A percentile compares a stretch with the other conserved stretches of the same genome.
These are phyloP conservation scores for Corythaixoides concolor DNA, from an alignment of 2,113 vertebrate genomes.

Conservation along the genomic window DNA sequence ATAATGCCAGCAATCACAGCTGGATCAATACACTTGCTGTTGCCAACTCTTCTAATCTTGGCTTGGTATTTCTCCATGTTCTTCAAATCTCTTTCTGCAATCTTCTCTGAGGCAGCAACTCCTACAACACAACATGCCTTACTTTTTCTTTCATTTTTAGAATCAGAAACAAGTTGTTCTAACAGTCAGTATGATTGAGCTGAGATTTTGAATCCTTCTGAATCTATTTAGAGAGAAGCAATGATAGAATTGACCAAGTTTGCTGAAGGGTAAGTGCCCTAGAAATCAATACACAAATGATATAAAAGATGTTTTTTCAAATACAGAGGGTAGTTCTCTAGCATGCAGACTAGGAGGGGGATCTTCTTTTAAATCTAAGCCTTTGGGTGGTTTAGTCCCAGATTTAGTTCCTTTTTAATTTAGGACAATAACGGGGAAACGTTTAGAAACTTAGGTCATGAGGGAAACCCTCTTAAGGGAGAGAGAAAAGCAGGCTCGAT, in stretches of 20 bases:
- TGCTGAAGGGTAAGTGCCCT: not conserved
- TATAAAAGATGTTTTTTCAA: not conserved
- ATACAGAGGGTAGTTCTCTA: not conserved
- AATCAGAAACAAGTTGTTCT: not conserved
- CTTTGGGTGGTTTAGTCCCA: not conserved
- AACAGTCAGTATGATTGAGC: not conserved
- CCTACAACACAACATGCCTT: constrained; percentile 28
- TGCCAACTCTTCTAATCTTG: constrained; percentile 64
- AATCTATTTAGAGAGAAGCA: not conserved
- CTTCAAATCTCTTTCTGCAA: constrained; percentile 69
- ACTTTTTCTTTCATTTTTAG: not conserved
- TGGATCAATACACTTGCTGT: constrained; percentile 58
- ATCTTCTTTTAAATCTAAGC: not conserved
- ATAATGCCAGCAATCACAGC: constrained; percentile 73
- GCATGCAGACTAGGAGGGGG: not conserved
- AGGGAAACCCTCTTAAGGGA: not conserved
- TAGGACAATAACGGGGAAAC: not conserved
- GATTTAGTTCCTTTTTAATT: not conserved
- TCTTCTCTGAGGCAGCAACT: constrained; percentile 68
- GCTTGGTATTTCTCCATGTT: constrained; percentile 57
- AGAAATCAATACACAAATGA: not conserved
- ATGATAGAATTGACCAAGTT: not conserved
- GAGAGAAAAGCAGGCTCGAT: not conserved
- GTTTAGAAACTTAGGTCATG: not conserved
- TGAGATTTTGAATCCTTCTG: not conserved